These are phyloP conservation scores for Minunthozetes semirufus DNA, from an alignment of 2,888 invertebrate species.

Conservation along the genomic window DNA sequence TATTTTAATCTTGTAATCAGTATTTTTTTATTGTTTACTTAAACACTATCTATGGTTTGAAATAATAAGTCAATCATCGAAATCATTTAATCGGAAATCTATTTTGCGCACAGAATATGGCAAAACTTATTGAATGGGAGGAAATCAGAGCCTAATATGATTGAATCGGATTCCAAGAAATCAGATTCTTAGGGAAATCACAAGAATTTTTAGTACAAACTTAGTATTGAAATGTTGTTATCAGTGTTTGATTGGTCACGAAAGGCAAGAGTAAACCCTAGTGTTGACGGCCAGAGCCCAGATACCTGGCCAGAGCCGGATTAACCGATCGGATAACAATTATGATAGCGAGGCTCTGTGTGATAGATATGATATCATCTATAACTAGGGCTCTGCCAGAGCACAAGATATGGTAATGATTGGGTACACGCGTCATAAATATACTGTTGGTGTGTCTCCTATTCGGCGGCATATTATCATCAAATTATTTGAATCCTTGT, in stretches of 20 bases:
- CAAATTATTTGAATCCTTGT: conserved; percentile 23
- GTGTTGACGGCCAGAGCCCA: background rate
- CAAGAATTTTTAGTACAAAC: background rate
- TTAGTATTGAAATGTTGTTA: background rate
- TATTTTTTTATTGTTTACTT: background rate
- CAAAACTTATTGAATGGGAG: background rate
- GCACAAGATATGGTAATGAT: conserved; percentile 18
- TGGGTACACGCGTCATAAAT: conserved; percentile 13
- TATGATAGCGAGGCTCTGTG: background rate
- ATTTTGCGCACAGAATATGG: background rate
- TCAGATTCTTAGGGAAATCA: background rate
- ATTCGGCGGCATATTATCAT: conserved; percentile 6
- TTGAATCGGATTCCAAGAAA: no score
- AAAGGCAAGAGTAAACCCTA: background rate
- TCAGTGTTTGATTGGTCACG: conserved; percentile 12
- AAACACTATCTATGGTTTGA: background rate
- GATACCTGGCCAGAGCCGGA: conserved; percentile 7
- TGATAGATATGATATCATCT: background rate
- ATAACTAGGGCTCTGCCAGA: background rate
- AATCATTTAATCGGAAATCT: background rate
- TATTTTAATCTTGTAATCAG: background rate
- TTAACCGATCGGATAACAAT: conserved; percentile 15
- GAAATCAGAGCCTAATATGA: no score
- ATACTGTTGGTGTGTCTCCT: conserved; percentile 5
- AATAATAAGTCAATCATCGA: background rate